A percentile compares a stretch with the other conserved stretches of the same genome.
Conservation (phyloP, 2,888 invertebrate genomes). For the Hofmannophila pseudospretella region DNA sequence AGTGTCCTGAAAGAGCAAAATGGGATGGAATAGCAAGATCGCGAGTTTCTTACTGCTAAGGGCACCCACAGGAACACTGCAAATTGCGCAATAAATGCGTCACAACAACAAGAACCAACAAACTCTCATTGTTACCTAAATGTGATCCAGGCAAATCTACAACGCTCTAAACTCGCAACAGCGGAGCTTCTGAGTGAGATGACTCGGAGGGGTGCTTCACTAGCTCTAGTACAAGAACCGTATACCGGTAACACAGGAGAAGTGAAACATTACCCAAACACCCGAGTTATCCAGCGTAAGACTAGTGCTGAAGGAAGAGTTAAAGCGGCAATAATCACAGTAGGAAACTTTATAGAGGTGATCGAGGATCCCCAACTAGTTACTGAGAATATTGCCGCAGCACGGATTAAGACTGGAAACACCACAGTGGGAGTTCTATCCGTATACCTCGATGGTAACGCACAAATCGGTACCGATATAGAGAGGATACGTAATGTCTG, state of each 20-base stretch:
- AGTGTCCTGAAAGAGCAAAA: too few relatives aligned
- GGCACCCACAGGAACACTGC: too few relatives aligned
- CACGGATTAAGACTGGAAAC: neutral
- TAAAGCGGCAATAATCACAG: constrained; percentile 7
- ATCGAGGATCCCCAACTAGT: neutral
- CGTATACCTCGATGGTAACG: constrained; percentile 7
- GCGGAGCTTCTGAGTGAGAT: neutral
- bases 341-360: neutral
- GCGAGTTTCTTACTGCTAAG: too few relatives aligned
- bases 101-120: too few relatives aligned
- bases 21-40: too few relatives aligned
- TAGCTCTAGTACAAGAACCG: neutral
- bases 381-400: constrained; percentile 5
- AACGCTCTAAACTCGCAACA: neutral
- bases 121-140: too few relatives aligned
- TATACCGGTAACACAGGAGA: neutral
- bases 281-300: neutral
- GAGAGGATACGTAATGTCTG: neutral
- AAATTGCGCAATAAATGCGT: too few relatives aligned
- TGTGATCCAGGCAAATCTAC: constrained; percentile 8
- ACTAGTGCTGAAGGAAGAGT: neutral
- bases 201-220: neutral
- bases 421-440: neutral
- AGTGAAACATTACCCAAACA: neutral
- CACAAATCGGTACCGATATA: constrained; percentile 8